Evolutionary conservation across 2,113 vertebrate species (phyloP), one percentile per base, ranked within the genome.

Genomic region (Erinaceus europaeus): DNA sequence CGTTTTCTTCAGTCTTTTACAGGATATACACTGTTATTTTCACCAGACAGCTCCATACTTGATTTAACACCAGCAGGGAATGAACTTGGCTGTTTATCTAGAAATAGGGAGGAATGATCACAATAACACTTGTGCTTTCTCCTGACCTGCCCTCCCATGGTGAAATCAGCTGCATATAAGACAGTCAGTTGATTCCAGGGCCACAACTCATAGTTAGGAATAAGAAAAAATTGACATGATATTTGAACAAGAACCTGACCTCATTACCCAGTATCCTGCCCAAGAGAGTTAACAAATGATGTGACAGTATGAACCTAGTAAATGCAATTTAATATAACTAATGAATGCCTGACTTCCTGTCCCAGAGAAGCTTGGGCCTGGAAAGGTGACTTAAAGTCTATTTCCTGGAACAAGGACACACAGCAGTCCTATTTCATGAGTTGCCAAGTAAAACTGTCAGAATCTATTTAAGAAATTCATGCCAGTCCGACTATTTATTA

Each of bases 381-480:
- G 52, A 52, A 90, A 76, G 80, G 77, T 79, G 71, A 69, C 67
- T 57, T 76, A 32, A 76, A 89, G 48, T 86, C 73, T 48, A 32
- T 91, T 90, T 90, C 46, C 48, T 80, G 52, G 76, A 91, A 79
- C 80, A 90, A 80, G 90, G 71, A 55, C 83, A 79, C 52, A 75
- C 1, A 52, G 50, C 80, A 82, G 18, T 64, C 12, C 55, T 32
- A 32, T 62, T 86, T 91, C 64, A 38, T 42, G 46, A 88, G 62
- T 86, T 86, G 92, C 91, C 88, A 94, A 91, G 61, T 74, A 71
- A 92, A 92, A 67, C 62, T 67, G 64, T 84, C 72, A 88, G 84
- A 69, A 79, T 88, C 86, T 93, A 76, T 87, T 90, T 91, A 88
- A 91, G 89, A 95, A 93, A 93, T 89, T 74, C 71, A 88, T 84